Evolutionary conservation across 2,797 vertebrate genomes (phyloP).

Genomic region (Sebastes kiyomatsui): DNA sequence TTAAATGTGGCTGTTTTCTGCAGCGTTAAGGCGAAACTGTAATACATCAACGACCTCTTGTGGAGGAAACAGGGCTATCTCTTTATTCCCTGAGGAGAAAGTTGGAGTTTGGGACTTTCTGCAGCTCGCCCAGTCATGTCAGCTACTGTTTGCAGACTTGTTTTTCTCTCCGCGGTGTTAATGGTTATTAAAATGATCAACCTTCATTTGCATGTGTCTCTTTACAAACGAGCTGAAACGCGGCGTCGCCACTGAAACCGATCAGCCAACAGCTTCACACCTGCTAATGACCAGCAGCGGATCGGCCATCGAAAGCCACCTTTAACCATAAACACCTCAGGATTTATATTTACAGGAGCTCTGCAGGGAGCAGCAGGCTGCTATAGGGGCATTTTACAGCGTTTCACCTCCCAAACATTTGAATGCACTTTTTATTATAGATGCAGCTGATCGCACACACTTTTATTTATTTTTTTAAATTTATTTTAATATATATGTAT

Average conservation of each 20-base stretch:
- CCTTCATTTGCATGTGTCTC: constrained; percentile 63
- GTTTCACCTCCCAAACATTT: constrained; percentile 26
- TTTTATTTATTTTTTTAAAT: background rate
- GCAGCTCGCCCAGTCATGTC: background rate
- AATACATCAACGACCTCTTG: constrained; percentile 84
- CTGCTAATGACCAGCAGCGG: constrained; percentile 70
- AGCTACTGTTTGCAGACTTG: constrained; percentile 19
- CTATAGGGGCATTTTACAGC: constrained; percentile 37
- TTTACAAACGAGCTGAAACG: constrained; percentile 59
- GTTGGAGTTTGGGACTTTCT: background rate
- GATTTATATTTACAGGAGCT: constrained; percentile 26
- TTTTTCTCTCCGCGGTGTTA: constrained; percentile 31
- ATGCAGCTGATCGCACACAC: background rate
- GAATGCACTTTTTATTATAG: background rate
- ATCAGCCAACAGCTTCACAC: constrained; percentile 69
- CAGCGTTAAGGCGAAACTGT: constrained; percentile 47
- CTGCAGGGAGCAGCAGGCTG: background rate
- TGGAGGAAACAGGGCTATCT: constrained; percentile 66
- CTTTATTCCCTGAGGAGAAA: constrained; percentile 15
- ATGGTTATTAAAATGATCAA: constrained; percentile 53
- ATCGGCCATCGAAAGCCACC: constrained; percentile 66
- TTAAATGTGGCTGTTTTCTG: background rate
- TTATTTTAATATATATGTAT: too few relatives aligned
- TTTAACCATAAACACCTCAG: constrained; percentile 72
- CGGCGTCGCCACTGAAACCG: constrained; percentile 29